Evolutionary conservation across 1,140 invertebrate species (phyloP).

Genomic region (Sarcophaga peregrina): DNA sequence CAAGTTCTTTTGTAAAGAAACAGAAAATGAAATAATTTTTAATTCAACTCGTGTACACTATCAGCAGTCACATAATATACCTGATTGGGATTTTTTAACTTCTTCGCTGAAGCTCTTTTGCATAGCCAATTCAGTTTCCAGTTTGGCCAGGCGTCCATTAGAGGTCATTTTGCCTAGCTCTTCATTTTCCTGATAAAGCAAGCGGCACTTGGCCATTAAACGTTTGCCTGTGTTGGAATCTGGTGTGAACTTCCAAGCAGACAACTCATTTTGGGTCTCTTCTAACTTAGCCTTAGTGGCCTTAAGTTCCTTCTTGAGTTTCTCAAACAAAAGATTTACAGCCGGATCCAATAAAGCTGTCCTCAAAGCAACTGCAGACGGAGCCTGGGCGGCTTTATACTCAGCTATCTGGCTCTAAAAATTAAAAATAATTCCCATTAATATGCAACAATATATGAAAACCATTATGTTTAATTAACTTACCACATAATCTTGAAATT

Average conservation of each 20-base stretch:
- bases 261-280: conserved; percentile 97
- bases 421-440: neutral
- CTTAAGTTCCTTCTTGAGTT: conserved; percentile 90
- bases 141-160: conserved; percentile 92
- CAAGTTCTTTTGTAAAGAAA: conserved; percentile 78
- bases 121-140: conserved; percentile 94
- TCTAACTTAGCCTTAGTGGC: conserved; percentile 90
- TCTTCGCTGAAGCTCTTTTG: conserved; percentile 96
- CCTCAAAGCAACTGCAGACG: conserved; percentile 80
- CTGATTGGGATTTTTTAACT: conserved; percentile 96
- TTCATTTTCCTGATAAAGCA: conserved; percentile 98
- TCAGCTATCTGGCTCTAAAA: conserved; percentile 91
- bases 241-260: conserved; percentile 98
- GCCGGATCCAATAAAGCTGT: conserved; percentile 92
- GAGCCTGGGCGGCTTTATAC: conserved; percentile 84
- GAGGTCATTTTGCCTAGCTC: conserved; percentile 96
- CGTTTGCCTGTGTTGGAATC: conserved; percentile 98
- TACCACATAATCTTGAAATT: conserved; percentile 95
- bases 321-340: conserved; percentile 93
- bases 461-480: conserved; percentile 58
- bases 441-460: neutral
- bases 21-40: neutral
- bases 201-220: conserved; percentile 95
- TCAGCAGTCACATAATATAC: conserved; percentile 67
- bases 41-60: neutral